phyloP scores from a whole-genome alignment of 2,888 invertebrate species.

The Pandemis heparana region DNA sequence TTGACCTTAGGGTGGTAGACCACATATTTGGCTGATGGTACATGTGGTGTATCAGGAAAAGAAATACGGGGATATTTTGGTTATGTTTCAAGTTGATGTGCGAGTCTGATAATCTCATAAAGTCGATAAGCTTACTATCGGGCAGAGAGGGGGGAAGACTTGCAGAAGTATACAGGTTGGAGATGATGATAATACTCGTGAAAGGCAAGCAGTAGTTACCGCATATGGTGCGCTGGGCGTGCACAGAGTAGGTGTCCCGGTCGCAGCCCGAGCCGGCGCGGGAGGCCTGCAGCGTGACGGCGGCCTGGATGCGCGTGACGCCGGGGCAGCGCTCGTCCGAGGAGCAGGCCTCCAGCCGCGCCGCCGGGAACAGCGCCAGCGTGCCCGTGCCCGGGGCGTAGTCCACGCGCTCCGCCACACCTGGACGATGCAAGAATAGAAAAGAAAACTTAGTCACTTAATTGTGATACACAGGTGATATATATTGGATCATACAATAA shows the following conservation, averaged over 20 bases:
- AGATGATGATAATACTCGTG: neutral
- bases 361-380: constrained; percentile 92
- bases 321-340: constrained; percentile 93
- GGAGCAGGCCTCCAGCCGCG: constrained; percentile 96
- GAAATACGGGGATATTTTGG: no score
- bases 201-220: constrained; percentile 76
- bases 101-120: no score
- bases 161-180: neutral
- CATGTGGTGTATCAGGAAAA: no score
- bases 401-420: constrained; percentile 93
- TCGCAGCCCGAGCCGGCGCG: constrained; percentile 98
- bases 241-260: constrained; percentile 95
- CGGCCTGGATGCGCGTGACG: constrained; percentile 87
- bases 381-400: constrained; percentile 94
- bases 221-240: constrained; percentile 94
- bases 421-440: constrained; percentile 61
- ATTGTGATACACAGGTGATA: no score
- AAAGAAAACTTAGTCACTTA: no score
- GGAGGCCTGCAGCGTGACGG: constrained; percentile 90
- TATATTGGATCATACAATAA: no score
- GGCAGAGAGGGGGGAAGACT: no score
- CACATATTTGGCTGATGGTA: no score
- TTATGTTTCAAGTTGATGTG: no score
- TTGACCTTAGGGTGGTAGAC: no score
- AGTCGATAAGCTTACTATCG: no score